Conservation (phyloP, 2,888 invertebrate species). For the Lasioglossum leucozonium region DNA sequence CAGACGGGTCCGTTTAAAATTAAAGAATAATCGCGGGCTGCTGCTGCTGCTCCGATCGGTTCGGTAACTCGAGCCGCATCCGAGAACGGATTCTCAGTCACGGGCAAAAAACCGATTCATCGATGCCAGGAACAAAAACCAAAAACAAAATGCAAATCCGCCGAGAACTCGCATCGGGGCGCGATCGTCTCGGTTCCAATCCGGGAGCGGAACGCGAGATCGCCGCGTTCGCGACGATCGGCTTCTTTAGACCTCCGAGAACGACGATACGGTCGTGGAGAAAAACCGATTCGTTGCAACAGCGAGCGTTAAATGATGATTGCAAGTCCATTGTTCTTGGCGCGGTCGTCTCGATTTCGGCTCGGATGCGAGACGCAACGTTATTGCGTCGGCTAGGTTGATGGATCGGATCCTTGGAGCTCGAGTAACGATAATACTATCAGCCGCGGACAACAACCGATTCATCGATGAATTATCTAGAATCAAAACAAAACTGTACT, state of each 20-base stretch:
- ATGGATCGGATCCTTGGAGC: not conserved
- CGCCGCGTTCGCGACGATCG: no score
- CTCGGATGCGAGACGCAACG: no score
- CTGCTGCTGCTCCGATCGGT: not conserved
- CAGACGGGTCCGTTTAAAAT: constrained; percentile 18
- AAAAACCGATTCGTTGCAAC: not conserved
- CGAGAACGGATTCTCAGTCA: not conserved
- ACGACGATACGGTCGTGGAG: not conserved
- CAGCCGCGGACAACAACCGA: not conserved
- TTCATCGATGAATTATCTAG: not conserved
- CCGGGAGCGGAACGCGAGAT: not conserved
- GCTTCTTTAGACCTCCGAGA: not conserved
- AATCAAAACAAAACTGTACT: not conserved
- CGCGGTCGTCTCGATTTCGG: not conserved
- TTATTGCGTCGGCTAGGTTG: no score
- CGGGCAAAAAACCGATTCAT: not conserved
- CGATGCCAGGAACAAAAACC: not conserved
- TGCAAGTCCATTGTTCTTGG: not conserved
- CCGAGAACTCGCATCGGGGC: no score
- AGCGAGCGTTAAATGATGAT: not conserved
- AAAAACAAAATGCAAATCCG: not conserved
- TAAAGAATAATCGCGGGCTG: constrained; percentile 14
- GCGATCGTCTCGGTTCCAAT: not conserved
- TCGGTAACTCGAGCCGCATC: constrained; percentile 1
- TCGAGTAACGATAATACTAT: not conserved